phyloP scores from a whole-genome alignment of 2,888 invertebrate genomes.

The Harmothoe impar region DNA sequence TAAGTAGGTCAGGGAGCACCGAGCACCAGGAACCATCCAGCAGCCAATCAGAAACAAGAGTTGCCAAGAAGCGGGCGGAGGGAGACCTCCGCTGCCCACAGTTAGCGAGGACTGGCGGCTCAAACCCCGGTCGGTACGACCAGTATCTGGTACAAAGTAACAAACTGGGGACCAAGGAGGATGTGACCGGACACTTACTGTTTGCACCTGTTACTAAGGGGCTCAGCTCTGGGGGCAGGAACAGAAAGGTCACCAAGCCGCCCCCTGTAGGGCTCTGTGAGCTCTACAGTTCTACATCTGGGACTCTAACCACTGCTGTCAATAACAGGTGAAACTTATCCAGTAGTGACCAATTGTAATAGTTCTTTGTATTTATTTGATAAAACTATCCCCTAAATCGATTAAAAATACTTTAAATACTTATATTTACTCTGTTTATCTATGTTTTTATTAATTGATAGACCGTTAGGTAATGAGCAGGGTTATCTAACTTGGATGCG shows the following conservation, averaged over 20 bases:
- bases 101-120: background rate
- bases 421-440: no score
- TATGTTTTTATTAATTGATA: no score
- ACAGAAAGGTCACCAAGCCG: background rate
- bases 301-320: background rate
- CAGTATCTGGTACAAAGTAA: background rate
- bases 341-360: no score
- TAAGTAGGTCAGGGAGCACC: slow-evolving; percentile 2
- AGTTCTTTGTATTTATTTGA: no score
- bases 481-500: no score
- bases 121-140: background rate
- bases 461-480: no score
- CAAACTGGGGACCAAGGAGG: background rate
- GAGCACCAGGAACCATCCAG: no score
- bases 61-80: slow-evolving; percentile 15
- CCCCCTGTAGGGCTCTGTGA: slow-evolving; percentile 34
- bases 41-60: no score
- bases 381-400: no score
- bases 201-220: background rate
- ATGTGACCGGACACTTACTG: slow-evolving; percentile 6
- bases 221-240: background rate
- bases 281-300: slow-evolving; percentile 12
- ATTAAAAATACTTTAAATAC: no score
- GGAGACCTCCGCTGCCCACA: background rate
- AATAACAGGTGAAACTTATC: slow-evolving; percentile 34